A percentile compares a stretch with the other conserved stretches of the same genome.
Evolutionary conservation across 2,113 vertebrate species (phyloP).

Genomic region (Apaloderma vittatum): DNA sequence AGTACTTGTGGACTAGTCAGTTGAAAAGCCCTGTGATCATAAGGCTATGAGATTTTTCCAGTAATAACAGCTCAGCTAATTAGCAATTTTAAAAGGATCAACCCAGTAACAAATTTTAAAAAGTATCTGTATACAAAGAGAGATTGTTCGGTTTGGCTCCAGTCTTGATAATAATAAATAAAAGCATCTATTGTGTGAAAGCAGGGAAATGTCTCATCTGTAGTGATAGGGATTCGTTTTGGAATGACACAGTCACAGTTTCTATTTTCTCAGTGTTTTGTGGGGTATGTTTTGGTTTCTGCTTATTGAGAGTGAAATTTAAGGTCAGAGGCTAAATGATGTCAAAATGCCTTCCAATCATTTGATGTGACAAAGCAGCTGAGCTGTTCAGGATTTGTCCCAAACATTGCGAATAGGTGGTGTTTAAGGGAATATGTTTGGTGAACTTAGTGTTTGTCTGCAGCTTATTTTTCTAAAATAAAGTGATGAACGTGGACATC

Average conservation of each 20-base stretch:
- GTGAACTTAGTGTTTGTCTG: background rate
- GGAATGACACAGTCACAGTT: slow-evolving; percentile 55
- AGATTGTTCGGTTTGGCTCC: slow-evolving; percentile 44
- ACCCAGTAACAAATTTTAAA: slow-evolving; percentile 55
- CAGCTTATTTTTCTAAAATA: background rate
- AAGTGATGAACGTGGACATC: background rate
- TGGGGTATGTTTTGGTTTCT: slow-evolving; percentile 49
- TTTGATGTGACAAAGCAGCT: slow-evolving; percentile 56
- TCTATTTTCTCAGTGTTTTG: slow-evolving; percentile 63
- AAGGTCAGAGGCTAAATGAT: slow-evolving; percentile 56
- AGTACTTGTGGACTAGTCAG: background rate
- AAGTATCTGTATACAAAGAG: slow-evolving; percentile 46
- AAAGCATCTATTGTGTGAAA: slow-evolving; percentile 64
- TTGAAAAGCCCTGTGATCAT: slow-evolving; percentile 13
- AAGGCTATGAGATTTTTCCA: slow-evolving; percentile 39
- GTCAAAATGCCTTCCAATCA: slow-evolving; percentile 40
- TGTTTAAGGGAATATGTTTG: background rate
- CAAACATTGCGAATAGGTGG: background rate
- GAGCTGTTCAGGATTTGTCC: slow-evolving; percentile 26
- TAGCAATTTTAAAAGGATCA: slow-evolving; percentile 44
- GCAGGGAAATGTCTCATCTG: slow-evolving; percentile 29
- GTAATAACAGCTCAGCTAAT: slow-evolving; percentile 55
- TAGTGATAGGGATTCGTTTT: slow-evolving; percentile 46
- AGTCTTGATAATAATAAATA: slow-evolving; percentile 58
- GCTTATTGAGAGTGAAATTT: slow-evolving; percentile 52